phyloP scores from a whole-genome alignment of 2,113 vertebrate genomes.

The Todiramphus chloris region DNA sequence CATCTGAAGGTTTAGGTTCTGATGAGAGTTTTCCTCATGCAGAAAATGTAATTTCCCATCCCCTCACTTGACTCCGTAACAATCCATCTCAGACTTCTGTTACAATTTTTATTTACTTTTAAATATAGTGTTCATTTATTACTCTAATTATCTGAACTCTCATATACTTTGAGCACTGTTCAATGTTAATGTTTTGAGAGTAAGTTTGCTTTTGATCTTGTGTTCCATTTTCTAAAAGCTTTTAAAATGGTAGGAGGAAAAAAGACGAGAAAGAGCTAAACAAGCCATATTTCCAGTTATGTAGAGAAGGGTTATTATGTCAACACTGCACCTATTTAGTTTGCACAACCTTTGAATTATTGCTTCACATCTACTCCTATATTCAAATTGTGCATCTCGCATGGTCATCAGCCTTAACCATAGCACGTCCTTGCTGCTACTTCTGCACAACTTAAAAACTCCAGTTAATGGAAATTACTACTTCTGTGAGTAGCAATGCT shows the following conservation, averaged over 20 bases:
- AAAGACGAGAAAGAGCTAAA: not conserved
- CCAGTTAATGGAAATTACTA: not conserved
- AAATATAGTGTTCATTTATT: constrained; percentile 12
- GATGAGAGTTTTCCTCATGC: not conserved
- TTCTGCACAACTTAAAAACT: not conserved
- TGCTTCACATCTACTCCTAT: not conserved
- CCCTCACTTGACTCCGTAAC: not conserved
- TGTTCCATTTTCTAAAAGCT: not conserved
- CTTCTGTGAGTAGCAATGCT: not conserved
- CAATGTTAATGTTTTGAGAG: not conserved
- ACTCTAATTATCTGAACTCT: not conserved
- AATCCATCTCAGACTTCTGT: not conserved
- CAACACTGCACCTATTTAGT: not conserved
- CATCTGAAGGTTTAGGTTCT: not conserved
- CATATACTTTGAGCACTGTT: not conserved
- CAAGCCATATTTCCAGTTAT: not conserved
- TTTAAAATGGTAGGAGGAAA: not conserved
- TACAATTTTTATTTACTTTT: constrained; percentile 10
- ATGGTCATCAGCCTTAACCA: not conserved
- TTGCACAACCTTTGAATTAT: not conserved
- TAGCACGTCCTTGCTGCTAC: not conserved
- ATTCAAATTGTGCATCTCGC: not conserved
- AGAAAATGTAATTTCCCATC: not conserved
- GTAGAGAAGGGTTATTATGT: not conserved
- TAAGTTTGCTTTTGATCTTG: not conserved